A percentile compares a stretch with the other conserved stretches of the same genome.
These are phyloP conservation scores for Arvicanthis niloticus DNA, from an alignment of 2,113 vertebrate species.

Conservation along the genomic window DNA sequence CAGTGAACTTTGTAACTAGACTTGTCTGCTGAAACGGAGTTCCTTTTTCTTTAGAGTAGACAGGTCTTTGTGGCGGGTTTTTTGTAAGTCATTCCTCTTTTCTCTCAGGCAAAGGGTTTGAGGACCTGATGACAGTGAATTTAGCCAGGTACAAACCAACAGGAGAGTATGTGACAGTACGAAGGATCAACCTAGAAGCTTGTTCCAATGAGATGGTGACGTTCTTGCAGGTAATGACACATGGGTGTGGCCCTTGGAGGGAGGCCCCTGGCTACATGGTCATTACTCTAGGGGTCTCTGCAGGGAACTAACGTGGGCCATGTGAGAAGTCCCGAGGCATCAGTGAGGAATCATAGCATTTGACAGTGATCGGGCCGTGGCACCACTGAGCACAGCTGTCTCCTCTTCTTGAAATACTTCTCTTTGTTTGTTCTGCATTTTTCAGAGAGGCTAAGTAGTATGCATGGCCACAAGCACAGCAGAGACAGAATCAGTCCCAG, in stretches of 20 bases:
- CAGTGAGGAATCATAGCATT: neutral
- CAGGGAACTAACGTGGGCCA: neutral
- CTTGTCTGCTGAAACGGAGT: neutral
- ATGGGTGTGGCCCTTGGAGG: neutral
- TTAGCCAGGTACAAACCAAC: constrained; percentile 94
- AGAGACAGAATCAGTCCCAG: neutral
- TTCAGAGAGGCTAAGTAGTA: constrained; percentile 12
- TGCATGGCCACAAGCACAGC: neutral
- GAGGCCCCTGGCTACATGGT: neutral
- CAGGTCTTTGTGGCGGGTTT: neutral
- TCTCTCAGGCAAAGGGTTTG: constrained; percentile 93
- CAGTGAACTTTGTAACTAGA: neutral
- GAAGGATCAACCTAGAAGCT: constrained; percentile 95
- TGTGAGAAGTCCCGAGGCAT: neutral
- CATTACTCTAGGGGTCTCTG: neutral
- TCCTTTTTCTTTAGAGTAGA: neutral
- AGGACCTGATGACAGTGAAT: constrained; percentile 97
- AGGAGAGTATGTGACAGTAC: constrained; percentile 93
- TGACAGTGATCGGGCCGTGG: neutral
- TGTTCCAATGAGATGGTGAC: constrained; percentile 98
- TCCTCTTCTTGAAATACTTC: neutral
- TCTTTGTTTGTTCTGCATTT: neutral
- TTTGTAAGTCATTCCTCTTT: neutral
- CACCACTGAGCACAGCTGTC: neutral
- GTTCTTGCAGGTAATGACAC: constrained; percentile 93